Conservation (phyloP, 1,140 invertebrate genomes). For the Papilio polytes region DNA sequence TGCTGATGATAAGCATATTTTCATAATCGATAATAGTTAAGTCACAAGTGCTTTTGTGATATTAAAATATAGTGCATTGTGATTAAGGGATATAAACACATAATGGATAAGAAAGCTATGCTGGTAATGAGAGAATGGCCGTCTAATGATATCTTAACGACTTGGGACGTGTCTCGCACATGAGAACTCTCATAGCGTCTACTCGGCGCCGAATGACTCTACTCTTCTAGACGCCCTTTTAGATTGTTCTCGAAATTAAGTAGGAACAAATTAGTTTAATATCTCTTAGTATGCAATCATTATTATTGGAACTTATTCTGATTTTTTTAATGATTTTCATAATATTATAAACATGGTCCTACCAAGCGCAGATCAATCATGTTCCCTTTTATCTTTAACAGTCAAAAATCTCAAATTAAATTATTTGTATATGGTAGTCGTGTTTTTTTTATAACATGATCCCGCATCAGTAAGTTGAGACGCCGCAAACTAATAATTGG, state of each 20-base stretch:
- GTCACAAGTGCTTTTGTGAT: background rate
- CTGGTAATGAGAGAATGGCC: slow-evolving; percentile 7
- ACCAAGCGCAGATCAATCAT: background rate
- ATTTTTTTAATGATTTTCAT: background rate
- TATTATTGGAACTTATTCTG: background rate
- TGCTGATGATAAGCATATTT: slow-evolving; percentile 1
- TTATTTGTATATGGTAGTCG: background rate
- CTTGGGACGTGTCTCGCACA: slow-evolving; percentile 7
- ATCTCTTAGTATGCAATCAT: background rate
- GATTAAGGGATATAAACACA: background rate
- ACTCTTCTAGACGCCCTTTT: background rate
- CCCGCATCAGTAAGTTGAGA: background rate
- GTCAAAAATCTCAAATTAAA: too few relatives aligned
- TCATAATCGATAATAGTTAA: slow-evolving; percentile 6
- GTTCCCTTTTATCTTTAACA: too few relatives aligned
- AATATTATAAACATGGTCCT: background rate
- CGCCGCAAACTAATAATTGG: slow-evolving; percentile 2
- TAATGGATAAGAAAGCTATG: slow-evolving; percentile 28
- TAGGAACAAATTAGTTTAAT: background rate
- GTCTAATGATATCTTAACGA: slow-evolving; percentile 38
- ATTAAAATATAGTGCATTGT: background rate
- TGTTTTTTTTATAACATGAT: background rate
- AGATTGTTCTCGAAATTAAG: background rate
- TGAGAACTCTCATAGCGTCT: background rate
- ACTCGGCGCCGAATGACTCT: slow-evolving; percentile 1